Evolutionary conservation across 2,797 vertebrate genomes (phyloP).

Genomic region (Poliocrania exsul): DNA sequence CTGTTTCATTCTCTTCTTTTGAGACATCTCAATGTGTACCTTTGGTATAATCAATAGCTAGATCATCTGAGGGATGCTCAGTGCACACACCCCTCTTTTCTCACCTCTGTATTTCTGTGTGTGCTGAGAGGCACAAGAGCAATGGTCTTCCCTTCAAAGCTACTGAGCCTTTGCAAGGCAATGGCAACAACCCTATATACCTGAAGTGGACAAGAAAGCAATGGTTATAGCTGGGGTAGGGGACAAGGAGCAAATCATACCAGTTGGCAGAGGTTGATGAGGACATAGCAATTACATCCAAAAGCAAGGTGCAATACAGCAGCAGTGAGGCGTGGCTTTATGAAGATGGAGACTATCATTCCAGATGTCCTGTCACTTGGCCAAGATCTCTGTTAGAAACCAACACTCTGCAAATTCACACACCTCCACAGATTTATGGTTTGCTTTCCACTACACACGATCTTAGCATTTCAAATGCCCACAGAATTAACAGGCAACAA

Average conservation of each 20-base stretch:
- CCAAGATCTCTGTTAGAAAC: background rate
- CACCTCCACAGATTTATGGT: background rate
- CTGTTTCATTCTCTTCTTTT: background rate
- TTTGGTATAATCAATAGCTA: background rate
- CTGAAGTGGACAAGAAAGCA: background rate
- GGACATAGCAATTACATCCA: background rate
- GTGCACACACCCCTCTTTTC: background rate
- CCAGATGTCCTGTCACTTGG: background rate
- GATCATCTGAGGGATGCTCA: background rate
- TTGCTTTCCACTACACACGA: background rate
- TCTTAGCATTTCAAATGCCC: background rate
- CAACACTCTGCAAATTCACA: background rate
- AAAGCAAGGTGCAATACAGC: background rate
- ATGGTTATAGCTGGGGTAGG: background rate
- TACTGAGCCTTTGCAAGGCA: background rate
- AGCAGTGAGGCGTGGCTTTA: background rate
- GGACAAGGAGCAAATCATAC: background rate
- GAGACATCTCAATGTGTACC: background rate
- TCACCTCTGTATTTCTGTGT: background rate
- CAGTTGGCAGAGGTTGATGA: background rate
- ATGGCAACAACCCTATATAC: background rate
- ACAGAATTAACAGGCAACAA: background rate
- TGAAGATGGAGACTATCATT: background rate
- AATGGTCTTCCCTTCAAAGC: background rate
- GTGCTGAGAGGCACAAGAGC: background rate